phyloP scores from a whole-genome alignment of 2,797 vertebrate genomes.

The Epinephelus malabaricus region DNA sequence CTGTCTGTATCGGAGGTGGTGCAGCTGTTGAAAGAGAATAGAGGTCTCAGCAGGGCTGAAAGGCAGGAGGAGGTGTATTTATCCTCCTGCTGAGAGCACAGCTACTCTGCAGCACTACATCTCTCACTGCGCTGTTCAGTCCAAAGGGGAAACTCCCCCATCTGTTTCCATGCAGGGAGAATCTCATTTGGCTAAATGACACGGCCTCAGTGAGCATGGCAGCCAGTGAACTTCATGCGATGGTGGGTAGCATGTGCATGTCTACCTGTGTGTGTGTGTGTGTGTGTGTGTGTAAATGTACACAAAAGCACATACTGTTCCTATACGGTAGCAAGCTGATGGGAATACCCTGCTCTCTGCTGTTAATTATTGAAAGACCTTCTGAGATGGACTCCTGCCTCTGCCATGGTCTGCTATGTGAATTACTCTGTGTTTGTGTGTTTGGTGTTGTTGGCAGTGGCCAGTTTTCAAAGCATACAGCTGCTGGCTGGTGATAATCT shows the following conservation, averaged over 20 bases:
- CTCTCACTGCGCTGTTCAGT: conserved; percentile 11
- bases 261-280: background rate
- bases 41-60: conserved; percentile 45
- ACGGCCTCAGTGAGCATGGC: conserved; percentile 19
- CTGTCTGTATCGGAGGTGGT: conserved; percentile 18
- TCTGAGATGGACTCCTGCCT: background rate
- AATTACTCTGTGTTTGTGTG: conserved; percentile 1
- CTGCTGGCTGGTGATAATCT: background rate
- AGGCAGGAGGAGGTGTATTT: conserved; percentile 44
- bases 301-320: conserved; percentile 12
- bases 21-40: conserved; percentile 41
- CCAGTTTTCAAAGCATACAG: background rate
- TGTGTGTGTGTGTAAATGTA: background rate
- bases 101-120: conserved; percentile 2
- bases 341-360: background rate
- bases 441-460: background rate
- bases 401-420: background rate
- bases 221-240: conserved; percentile 38
- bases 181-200: conserved; percentile 42
- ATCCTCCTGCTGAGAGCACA: conserved; percentile 47
- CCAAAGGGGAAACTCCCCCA: conserved; percentile 30
- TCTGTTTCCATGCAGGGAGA: conserved; percentile 40
- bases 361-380: conserved; percentile 38
- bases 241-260: conserved; percentile 2
- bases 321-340: background rate